Conservation (phyloP, 2,113 vertebrate genomes). For the Irena cyanogastra region DNA sequence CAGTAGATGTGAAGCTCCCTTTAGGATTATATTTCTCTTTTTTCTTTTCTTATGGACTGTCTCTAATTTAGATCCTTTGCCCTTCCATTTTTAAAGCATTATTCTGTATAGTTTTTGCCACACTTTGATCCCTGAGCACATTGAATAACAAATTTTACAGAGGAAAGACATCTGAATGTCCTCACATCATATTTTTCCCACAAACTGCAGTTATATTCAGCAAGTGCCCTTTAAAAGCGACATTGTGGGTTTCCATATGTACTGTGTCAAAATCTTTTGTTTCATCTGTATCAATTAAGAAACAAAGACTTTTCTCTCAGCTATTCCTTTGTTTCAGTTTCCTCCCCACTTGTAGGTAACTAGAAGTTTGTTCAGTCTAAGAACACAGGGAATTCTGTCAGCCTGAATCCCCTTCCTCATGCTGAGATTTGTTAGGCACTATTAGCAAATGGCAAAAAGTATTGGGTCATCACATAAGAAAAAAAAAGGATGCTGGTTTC, state of each 20-base stretch:
- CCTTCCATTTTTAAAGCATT: neutral
- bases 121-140: slow-evolving; percentile 10
- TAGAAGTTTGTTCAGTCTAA: neutral
- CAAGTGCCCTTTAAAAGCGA: neutral
- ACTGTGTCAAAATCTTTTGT: neutral
- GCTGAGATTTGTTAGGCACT: neutral
- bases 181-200: neutral
- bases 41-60: neutral
- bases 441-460: neutral
- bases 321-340: neutral
- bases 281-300: neutral
- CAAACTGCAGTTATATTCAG: neutral
- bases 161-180: neutral
- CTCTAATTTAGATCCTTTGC: neutral
- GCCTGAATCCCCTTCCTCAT: neutral
- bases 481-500: neutral
- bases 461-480: neutral
- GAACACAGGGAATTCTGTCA: neutral
- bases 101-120: neutral
- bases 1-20: neutral
- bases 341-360: neutral
- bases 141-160: neutral
- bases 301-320: neutral
- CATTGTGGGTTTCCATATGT: neutral
- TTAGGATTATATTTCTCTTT: neutral